Evolutionary conservation across 2,797 vertebrate genomes (phyloP).

Genomic region (Pseudochirops cupreus): DNA sequence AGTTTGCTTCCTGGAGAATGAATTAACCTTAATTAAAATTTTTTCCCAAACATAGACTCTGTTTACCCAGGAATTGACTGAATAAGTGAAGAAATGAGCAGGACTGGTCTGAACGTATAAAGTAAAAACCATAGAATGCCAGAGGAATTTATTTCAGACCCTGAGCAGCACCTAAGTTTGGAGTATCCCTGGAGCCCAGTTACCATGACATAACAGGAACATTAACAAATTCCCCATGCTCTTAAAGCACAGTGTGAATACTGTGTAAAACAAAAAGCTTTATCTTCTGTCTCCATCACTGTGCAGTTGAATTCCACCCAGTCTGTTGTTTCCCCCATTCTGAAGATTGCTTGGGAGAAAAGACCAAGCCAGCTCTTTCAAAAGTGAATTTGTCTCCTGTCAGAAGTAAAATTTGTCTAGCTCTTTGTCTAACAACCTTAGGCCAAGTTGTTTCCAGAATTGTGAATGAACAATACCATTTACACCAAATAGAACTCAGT

Average conservation of each 20-base stretch:
- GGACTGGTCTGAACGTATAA: neutral
- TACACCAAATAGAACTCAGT: neutral
- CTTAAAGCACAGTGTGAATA: neutral
- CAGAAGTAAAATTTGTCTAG: neutral
- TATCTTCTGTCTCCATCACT: neutral
- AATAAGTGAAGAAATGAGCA: neutral
- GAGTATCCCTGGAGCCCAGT: neutral
- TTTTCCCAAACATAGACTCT: too few species aligned
- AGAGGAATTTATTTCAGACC: neutral
- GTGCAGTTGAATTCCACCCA: neutral
- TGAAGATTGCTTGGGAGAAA: neutral
- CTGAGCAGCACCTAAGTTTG: neutral
- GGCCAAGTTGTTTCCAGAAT: neutral
- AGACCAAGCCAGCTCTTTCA: neutral
- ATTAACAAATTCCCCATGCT: neutral
- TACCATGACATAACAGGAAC: neutral
- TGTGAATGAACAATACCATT: neutral
- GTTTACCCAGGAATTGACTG: neutral
- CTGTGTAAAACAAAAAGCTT: neutral
- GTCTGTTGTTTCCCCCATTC: neutral
- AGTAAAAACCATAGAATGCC: neutral
- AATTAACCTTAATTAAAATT: neutral
- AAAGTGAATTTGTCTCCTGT: neutral
- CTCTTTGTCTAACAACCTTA: neutral
- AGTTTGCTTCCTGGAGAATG: neutral